Percentiles rank a stretch among this genome's conserved stretches.
phyloP scores from a whole-genome alignment of 2,113 vertebrate genomes.

The Parotia lawesii region DNA sequence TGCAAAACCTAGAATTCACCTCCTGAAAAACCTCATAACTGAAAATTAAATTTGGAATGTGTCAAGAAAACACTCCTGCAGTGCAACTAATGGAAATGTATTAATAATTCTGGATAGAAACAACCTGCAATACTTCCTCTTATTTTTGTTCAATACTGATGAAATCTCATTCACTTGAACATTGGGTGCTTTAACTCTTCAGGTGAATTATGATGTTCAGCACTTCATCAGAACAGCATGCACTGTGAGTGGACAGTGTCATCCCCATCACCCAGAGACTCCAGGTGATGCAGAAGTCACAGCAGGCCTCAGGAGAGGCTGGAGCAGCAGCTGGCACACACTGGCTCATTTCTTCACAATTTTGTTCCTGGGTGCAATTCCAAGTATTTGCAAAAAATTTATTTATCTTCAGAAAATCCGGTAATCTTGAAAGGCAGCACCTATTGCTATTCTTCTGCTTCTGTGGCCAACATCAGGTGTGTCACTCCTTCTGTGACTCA shows the following conservation, averaged over 20 bases:
- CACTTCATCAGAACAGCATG: neutral
- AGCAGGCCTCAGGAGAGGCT: neutral
- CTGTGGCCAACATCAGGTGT: neutral
- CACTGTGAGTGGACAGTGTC: neutral
- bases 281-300: neutral
- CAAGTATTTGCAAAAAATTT: neutral
- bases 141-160: neutral
- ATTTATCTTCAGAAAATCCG: neutral
- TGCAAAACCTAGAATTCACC: neutral
- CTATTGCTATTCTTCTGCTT: neutral
- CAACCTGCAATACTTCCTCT: neutral
- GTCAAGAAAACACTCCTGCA: neutral
- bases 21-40: neutral
- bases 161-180: neutral
- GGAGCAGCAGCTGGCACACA: neutral
- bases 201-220: neutral
- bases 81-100: neutral
- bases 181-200: neutral
- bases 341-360: neutral
- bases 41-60: neutral
- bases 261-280: neutral
- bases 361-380: neutral
- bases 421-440: neutral
- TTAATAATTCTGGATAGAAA: neutral
- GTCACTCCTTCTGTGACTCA: neutral